Base-by-base conservation (phyloP, 2,797 vertebrate species). In the Hoplostethus mediterraneus region DNA sequence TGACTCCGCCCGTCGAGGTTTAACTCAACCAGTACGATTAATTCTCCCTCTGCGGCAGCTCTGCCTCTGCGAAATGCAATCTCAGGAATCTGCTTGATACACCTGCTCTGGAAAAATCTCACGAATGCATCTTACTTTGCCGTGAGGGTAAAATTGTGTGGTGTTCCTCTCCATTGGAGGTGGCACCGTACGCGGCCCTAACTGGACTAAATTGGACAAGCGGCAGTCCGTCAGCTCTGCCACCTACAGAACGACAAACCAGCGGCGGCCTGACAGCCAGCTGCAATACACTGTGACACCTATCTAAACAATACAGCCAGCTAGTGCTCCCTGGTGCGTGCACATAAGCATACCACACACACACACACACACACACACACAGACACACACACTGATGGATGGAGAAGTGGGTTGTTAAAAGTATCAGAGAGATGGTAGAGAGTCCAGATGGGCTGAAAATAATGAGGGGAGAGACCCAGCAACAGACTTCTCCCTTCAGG, bases 381-480 rank as follows among this genome's bases (percentile, higher is more conserved):
- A 65, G 53, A 59, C 51, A 64, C 10, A 63, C 44, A 52, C 45
- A 83, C 67, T 13, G 56, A 84, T 63, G 83, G 81, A 70, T 49
- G 51, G 48, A 82, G 83, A 91, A 83, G 68, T 83, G 87, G 84
- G 88, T 25, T 84, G 87, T 77, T 78, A 75, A 79, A 79, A 77
- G 85, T 81, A 91, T 80, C 65, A 75, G 44, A 64, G 61, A 70
- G 62, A 77, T 83, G 84, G 87, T 85, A 92, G 85, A 71, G 83
- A 71, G 86, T 87, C 88, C 89, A 90, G 93, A 93, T 85, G 83
- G 86, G 90, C 75, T 83, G 77, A 81, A 87, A 91, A 88, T 89
- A 85, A 91, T 80, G 82, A 91, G 77, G 76, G 68, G 82, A 91
- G 77, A 77, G 68, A 93, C 90, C 75, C 80, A 72, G 58, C 60